Base-by-base conservation (phyloP, 2,888 invertebrate genomes). In the Cosmopolites sordidus region DNA sequence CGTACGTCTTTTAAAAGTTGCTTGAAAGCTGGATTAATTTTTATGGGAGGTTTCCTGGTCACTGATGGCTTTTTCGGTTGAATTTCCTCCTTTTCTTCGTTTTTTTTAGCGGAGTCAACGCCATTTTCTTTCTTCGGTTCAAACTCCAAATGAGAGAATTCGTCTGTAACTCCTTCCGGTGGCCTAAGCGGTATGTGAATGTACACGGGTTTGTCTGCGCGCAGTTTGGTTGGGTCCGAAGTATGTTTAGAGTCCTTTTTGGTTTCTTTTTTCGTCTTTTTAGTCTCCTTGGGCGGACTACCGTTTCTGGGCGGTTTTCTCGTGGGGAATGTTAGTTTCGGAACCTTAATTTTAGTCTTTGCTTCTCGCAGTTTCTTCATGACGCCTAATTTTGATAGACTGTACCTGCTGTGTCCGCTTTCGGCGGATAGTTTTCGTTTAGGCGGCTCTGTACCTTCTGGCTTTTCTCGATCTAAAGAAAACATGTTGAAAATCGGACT, bases 171-270 rank as follows among this genome's bases (percentile, higher is more conserved):
- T 6, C 72, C 73, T 2, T 68, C 64, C 5, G 72, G 71, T 45
- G 72, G 71, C 64, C 73, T 74, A 9, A 74, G 58, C 2, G 74
- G 74, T 60, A 75, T 74, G 57, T 73, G 69, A 51, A 75, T 74
- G 54, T 73, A 73, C 16, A 69, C 64, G 1, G 72, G 72, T 41
- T 61, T 64, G 27, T 65, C 54, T 53, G 63, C 63, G 1, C 17
- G 16, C 12, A 18, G 38, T 42, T 22, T 48, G 6, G 29, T 17
- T 3, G 60, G 33, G 43, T 60, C 50, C 15, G 47, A 14, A 30
- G 40, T 17, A 16, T 47, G 43, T 41, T 51, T 48, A 11, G 40
- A 6, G n/a, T n/a, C n/a, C n/a, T n/a, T n/a, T 41, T 54, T 43
- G 16, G n/a, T 8, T 44, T 59, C 60, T 42, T 60, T 52, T 15